Conservation (phyloP, 2,888 invertebrate genomes). For the Onthophagus sagittarius region DNA sequence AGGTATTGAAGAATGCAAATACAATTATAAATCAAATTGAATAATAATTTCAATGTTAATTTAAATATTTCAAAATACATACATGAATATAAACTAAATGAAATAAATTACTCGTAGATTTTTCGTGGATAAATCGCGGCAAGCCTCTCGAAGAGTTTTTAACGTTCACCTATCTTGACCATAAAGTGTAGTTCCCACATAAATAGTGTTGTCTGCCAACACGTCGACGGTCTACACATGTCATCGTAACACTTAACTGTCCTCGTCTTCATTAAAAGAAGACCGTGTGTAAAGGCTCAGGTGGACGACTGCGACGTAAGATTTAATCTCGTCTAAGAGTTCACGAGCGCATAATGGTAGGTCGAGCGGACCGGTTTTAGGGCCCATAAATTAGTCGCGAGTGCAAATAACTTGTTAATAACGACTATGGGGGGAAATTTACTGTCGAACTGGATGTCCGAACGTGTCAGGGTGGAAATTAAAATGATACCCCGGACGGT, state of each 20-base stretch:
- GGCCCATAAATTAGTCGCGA: slow-evolving; percentile 7
- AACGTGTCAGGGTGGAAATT: not conserved
- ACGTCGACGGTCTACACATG: not conserved
- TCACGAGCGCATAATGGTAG: slow-evolving; percentile 7
- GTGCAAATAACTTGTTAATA: slow-evolving; percentile 12
- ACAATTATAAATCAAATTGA: too few species aligned
- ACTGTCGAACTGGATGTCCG: not conserved
- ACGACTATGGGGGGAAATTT: not conserved
- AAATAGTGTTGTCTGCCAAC: not conserved
- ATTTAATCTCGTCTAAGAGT: slow-evolving; percentile 7
- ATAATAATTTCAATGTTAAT: too few species aligned
- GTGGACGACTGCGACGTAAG: not conserved
- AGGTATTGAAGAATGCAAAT: too few species aligned
- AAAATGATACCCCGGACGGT: not conserved
- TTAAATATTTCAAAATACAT: too few species aligned
- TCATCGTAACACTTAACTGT: not conserved
- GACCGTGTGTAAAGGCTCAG: not conserved
- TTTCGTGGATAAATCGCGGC: too few species aligned
- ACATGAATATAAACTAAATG: too few species aligned
- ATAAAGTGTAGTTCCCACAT: not conserved
- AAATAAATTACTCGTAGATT: too few species aligned
- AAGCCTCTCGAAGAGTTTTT: too few species aligned
- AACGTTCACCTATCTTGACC: not conserved
- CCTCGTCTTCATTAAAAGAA: not conserved
- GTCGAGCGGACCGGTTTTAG: not conserved